These are phyloP conservation scores for Brachionus manjavacas DNA, from an alignment of 1,140 invertebrate species.

Conservation along the genomic window DNA sequence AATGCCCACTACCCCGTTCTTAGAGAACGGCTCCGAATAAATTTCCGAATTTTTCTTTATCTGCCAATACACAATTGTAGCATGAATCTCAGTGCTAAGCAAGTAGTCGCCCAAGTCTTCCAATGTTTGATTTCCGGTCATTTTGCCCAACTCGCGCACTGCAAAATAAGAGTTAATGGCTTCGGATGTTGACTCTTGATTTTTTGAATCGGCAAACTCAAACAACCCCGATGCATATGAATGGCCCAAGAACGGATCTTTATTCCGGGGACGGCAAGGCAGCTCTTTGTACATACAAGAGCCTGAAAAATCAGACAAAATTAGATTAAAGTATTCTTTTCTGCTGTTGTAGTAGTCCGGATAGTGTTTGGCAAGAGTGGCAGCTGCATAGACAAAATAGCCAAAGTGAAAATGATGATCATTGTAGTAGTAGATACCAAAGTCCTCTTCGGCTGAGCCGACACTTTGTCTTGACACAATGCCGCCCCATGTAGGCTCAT, in stretches of 20 bases:
- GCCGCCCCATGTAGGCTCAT: not conserved
- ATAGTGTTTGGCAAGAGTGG: not conserved
- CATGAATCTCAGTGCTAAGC: not conserved
- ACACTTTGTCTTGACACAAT: not conserved
- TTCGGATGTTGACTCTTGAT: slow-evolving; percentile 40
- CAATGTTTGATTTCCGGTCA: not conserved
- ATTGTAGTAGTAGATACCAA: slow-evolving; percentile 41
- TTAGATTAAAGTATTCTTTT: slow-evolving; percentile 5
- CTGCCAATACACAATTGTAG: not conserved
- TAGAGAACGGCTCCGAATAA: not conserved
- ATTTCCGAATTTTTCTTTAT: not conserved
- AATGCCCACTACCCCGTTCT: slow-evolving; percentile 17
- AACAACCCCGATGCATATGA: not conserved
- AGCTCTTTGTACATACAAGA: slow-evolving; percentile 11
- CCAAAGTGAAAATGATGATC: slow-evolving; percentile 41
- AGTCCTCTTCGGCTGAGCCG: not conserved
- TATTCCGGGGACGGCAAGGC: not conserved
- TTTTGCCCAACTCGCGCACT: not conserved
- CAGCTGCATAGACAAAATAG: slow-evolving; percentile 17
- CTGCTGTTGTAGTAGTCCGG: not conserved
- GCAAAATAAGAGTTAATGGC: not conserved
- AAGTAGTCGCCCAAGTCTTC: slow-evolving; percentile 18
- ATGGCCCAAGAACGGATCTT: slow-evolving; percentile 2
- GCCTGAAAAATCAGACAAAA: not conserved
- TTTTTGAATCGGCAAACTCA: slow-evolving; percentile 19